These are phyloP conservation scores for Barypeithes pellucidus DNA, from an alignment of 2,888 invertebrate species.

Conservation along the genomic window DNA sequence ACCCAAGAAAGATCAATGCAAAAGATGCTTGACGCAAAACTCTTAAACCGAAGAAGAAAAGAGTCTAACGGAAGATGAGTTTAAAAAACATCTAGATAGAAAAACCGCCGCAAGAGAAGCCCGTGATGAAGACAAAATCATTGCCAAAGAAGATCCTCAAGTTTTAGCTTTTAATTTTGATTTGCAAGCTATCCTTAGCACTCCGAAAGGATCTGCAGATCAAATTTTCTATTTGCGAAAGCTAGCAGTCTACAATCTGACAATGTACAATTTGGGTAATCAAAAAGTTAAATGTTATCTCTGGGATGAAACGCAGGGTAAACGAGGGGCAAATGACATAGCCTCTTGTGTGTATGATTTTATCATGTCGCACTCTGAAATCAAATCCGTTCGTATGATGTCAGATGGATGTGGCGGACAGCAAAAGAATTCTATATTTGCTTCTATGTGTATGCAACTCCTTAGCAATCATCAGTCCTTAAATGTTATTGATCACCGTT, in stretches of 20 bases:
- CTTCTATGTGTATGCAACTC: slow-evolving; percentile 50
- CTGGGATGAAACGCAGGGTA: slow-evolving; percentile 45
- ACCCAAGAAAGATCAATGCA: slow-evolving; percentile 45
- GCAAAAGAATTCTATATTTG: slow-evolving; percentile 51
- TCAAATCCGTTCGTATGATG: slow-evolving; percentile 51
- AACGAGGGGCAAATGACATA: slow-evolving; percentile 62
- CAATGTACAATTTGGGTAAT: slow-evolving; percentile 62
- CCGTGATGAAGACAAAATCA: too few species aligned
- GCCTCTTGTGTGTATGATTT: slow-evolving; percentile 57
- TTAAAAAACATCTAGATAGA: too few species aligned
- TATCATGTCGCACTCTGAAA: slow-evolving; percentile 43
- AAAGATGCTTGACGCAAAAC: slow-evolving; percentile 56
- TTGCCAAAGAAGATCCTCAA: too few species aligned
- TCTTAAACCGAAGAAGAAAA: slow-evolving; percentile 51
- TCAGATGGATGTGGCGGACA: slow-evolving; percentile 52
- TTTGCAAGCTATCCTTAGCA: too few species aligned
- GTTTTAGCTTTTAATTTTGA: too few species aligned
- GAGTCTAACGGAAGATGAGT: neutral
- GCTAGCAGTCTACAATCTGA: slow-evolving; percentile 62
- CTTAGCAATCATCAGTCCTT: slow-evolving; percentile 42
- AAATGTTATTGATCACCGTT: slow-evolving; percentile 47
- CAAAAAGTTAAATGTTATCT: slow-evolving; percentile 61
- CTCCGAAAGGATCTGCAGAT: too few species aligned
- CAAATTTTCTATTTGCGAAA: too few species aligned
- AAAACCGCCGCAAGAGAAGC: too few species aligned